These are phyloP conservation scores for Eupithecia tripunctaria DNA, from an alignment of 2,888 invertebrate genomes.

Conservation along the genomic window DNA sequence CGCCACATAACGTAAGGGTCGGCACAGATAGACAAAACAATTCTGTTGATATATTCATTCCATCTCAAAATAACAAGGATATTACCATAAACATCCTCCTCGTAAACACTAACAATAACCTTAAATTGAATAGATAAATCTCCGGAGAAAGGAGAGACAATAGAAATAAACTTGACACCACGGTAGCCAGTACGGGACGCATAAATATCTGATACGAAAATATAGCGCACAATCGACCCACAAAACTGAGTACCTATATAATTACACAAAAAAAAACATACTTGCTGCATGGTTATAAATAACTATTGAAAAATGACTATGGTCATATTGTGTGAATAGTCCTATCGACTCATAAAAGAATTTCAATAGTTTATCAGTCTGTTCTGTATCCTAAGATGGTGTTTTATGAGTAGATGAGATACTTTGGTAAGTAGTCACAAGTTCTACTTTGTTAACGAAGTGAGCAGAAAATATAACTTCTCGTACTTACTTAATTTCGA, in stretches of 20 bases:
- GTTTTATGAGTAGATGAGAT: not conserved
- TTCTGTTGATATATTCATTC: slow-evolving; percentile 34
- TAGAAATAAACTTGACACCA: slow-evolving; percentile 32
- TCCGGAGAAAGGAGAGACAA: slow-evolving; percentile 34
- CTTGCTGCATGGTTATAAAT: not conserved
- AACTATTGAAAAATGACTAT: not conserved
- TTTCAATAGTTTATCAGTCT: not conserved
- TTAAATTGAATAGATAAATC: slow-evolving; percentile 42
- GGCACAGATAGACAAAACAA: slow-evolving; percentile 19
- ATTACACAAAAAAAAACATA: not conserved
- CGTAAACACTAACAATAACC: slow-evolving; percentile 39
- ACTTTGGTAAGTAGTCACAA: too few species aligned
- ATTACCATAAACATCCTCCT: slow-evolving; percentile 40
- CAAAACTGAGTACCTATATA: not conserved
- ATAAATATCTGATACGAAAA: slow-evolving; percentile 28
- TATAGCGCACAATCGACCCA: slow-evolving; percentile 20
- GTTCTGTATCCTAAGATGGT: not conserved
- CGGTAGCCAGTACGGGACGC: slow-evolving; percentile 19
- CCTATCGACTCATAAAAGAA: not conserved
- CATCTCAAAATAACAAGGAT: slow-evolving; percentile 38
- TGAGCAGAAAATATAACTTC: not conserved
- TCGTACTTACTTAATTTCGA: not conserved
- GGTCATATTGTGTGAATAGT: not conserved
- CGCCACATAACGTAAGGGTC: slow-evolving; percentile 51
- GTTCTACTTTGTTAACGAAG: not conserved